These are phyloP conservation scores for Trematomus loennbergii DNA, from an alignment of 2,113 vertebrate species.

Conservation along the genomic window DNA sequence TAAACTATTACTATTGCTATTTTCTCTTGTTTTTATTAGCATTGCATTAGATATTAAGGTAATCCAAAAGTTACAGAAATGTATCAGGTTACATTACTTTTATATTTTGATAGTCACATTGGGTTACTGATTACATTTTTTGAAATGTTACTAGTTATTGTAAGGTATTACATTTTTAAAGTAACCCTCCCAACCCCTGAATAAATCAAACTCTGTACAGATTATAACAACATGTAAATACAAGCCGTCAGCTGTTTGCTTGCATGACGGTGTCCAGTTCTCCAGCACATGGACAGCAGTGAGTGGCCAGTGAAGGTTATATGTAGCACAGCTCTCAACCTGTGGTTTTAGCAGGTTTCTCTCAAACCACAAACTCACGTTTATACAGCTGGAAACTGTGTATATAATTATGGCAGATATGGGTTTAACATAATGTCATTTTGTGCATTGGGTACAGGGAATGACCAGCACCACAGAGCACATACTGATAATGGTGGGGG, in stretches of 20 bases:
- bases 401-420: conserved; percentile 50
- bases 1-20: too few relatives aligned
- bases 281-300: not conserved
- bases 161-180: too few relatives aligned
- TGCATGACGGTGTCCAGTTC: conserved; percentile 6
- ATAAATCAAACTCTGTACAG: not conserved
- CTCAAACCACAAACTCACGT: conserved; percentile 20
- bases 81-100: too few relatives aligned
- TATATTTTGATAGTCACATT: too few relatives aligned
- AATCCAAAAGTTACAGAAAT: too few relatives aligned
- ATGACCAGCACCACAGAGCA: conserved; percentile 29
- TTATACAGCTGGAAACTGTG: conserved; percentile 22
- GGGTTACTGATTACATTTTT: too few relatives aligned
- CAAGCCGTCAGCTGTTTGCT: conserved; percentile 23
- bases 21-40: too few relatives aligned
- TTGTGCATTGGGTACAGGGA: conserved; percentile 39
- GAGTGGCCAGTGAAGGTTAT: not conserved
- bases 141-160: too few relatives aligned
- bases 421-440: conserved; percentile 44
- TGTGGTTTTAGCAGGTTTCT: conserved; percentile 15
- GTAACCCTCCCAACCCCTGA: too few relatives aligned
- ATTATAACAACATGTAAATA: conserved; percentile 21
- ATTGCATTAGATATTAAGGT: too few relatives aligned
- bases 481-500: conserved; percentile 21
- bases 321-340: not conserved